Conservation (phyloP, 2,797 vertebrate genomes). For the Podarcis siculus region DNA sequence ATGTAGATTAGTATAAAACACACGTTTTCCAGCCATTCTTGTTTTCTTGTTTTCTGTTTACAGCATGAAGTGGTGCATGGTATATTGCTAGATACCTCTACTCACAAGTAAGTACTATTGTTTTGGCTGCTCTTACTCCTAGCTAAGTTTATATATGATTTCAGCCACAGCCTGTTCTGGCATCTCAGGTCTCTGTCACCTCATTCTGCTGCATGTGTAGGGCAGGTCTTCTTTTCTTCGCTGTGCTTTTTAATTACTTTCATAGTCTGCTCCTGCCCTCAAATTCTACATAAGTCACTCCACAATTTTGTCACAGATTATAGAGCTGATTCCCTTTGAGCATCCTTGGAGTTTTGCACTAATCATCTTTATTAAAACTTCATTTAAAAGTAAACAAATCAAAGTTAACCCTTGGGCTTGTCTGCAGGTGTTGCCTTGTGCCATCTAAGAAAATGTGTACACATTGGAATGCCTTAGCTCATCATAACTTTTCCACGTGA, state of each 20-base stretch:
- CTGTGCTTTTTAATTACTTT: neutral
- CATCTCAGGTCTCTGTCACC: neutral
- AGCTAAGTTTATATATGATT: neutral
- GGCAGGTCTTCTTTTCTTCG: neutral
- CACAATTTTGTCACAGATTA: neutral
- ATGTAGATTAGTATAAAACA: neutral
- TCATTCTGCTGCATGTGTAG: neutral
- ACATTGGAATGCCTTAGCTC: conserved; percentile 1
- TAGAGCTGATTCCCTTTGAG: neutral
- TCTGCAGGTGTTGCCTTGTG: conserved; percentile 31
- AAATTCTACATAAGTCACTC: too few species aligned
- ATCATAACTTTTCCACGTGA: conserved; percentile 9
- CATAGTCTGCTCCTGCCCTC: neutral
- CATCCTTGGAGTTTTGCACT: neutral
- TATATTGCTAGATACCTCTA: neutral
- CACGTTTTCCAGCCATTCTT: neutral
- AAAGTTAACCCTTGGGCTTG: neutral
- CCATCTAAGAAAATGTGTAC: neutral
- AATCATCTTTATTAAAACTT: neutral
- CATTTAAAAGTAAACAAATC: conserved; percentile 10
- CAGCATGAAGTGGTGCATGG: neutral
- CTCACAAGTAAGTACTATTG: too few species aligned
- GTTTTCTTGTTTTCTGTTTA: too few species aligned
- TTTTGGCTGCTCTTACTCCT: neutral
- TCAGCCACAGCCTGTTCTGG: neutral